These are phyloP conservation scores for Gandaritis pyraliata DNA, from an alignment of 2,888 invertebrate genomes.

Conservation along the genomic window DNA sequence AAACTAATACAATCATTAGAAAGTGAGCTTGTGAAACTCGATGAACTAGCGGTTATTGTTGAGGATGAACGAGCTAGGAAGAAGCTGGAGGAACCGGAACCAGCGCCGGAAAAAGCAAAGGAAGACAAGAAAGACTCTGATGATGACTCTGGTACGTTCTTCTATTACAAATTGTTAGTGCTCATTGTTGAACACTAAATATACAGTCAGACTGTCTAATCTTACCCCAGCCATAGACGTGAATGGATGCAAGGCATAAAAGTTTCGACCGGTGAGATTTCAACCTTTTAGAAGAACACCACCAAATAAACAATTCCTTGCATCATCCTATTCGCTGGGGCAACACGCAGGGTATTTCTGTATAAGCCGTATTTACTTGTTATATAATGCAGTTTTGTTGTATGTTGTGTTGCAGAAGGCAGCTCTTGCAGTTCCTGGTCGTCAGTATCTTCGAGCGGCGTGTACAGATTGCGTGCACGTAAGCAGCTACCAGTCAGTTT, in stretches of 20 bases:
- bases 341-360: too few species aligned
- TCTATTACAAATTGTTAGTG: background rate
- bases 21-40: conserved; percentile 89
- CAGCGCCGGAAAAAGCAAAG: conserved; percentile 38
- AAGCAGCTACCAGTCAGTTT: conserved; percentile 92
- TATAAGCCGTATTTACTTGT: too few species aligned
- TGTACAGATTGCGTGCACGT: conserved; percentile 93
- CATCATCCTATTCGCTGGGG: too few species aligned
- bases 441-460: conserved; percentile 85
- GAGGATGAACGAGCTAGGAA: conserved; percentile 85
- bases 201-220: too few species aligned
- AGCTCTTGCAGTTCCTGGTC: conserved; percentile 68
- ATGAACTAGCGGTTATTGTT: conserved; percentile 88
- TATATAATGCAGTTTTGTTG: background rate
- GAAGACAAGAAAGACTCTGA: conserved; percentile 45
- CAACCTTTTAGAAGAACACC: too few species aligned
- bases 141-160: conserved; percentile 79
- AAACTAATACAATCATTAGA: conserved; percentile 89
- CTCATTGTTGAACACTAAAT: too few species aligned
- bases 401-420: conserved; percentile 41
- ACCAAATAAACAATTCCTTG: too few species aligned
- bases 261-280: too few species aligned
- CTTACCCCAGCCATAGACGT: too few species aligned
- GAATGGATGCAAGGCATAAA: too few species aligned
- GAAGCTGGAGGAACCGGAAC: conserved; percentile 54